These are phyloP conservation scores for Saxidomus purpurata DNA, from an alignment of 1,140 invertebrate genomes.

Conservation along the genomic window DNA sequence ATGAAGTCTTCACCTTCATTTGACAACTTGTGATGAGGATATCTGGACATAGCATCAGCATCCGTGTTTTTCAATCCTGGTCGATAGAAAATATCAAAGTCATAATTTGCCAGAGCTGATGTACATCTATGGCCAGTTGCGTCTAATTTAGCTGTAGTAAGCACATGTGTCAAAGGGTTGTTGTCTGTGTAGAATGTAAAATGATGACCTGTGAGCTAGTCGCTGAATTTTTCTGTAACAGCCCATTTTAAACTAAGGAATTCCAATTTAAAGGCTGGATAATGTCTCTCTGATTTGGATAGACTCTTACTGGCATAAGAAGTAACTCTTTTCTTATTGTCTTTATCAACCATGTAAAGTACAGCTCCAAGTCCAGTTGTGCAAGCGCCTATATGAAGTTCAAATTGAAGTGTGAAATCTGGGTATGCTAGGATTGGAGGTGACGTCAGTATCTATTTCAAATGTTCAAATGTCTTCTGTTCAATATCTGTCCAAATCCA, in stretches of 20 bases:
- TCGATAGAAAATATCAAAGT: conserved; percentile 23
- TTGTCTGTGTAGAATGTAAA: conserved; percentile 3
- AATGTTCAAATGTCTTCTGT: background rate
- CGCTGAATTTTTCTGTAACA: conserved; percentile 28
- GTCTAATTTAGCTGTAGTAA: conserved; percentile 10
- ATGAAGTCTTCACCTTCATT: background rate
- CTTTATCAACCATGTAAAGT: background rate
- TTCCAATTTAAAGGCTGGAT: background rate
- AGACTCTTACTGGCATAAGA: background rate
- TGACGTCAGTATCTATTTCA: background rate
- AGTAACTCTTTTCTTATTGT: background rate
- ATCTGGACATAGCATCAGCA: conserved; percentile 9
- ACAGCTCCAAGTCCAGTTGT: background rate
- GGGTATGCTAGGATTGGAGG: background rate
- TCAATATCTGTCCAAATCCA: background rate
- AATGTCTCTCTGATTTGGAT: background rate
- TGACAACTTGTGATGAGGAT: background rate
- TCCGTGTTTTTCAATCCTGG: conserved; percentile 8
- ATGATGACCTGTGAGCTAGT: conserved; percentile 5
- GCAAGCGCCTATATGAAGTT: background rate
- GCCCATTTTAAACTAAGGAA: conserved; percentile 47
- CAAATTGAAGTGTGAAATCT: background rate
- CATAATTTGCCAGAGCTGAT: background rate
- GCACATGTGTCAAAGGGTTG: conserved; percentile 30
- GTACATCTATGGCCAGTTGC: conserved; percentile 41